Evolutionary conservation across 2,888 invertebrate genomes (phyloP), one percentile per base, ranked within the genome.

Genomic region (Cerastis leucographa): DNA sequence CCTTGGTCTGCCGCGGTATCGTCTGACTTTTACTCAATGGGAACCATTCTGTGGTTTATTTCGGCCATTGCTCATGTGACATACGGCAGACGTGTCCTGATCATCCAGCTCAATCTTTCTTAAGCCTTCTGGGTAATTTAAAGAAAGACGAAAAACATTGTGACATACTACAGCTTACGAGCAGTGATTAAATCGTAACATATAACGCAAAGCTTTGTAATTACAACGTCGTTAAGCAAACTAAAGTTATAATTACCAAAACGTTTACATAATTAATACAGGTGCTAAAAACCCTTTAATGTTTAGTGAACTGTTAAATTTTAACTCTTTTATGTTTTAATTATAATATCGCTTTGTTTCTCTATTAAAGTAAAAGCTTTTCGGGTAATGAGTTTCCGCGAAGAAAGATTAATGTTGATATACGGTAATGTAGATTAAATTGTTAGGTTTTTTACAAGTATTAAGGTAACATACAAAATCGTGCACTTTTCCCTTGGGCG

Each of bases 321-420:
- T 42, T 62, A 66, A 74, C 71, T 51, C 69, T 14, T 71, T 66
- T n/a, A 17, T 64, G 56, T 61, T 35, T 29, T 76, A 69, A 84
- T 76, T 83, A 84, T 51, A 76, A 71, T 76, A 68, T 84, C 51
- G n/a, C 61, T 72, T 64, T 29, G 40, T 69, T 59, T n/a, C n/a
- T 42, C 17, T 64, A 40, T 44, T 78, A 71, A 14, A 19, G 42
- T 29, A 61, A 83, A 84, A 76, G 67, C 42, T 80, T 83, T 74
- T 54, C 1, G 17, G 29, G 42, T 67, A 81, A 83, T 70, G 42
- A 73, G 78, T 35, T 81, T 51, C 0, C 9, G 56, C 22, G 4
- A n/a, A 11, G 69, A 67, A 65, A 71, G 64, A 83, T 80, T 80
- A 75, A 83, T 82, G 68, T 69, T 71, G n/a, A 61, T 19, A 49